phyloP scores from a whole-genome alignment of 2,113 vertebrate species.

The Delphinus delphis region DNA sequence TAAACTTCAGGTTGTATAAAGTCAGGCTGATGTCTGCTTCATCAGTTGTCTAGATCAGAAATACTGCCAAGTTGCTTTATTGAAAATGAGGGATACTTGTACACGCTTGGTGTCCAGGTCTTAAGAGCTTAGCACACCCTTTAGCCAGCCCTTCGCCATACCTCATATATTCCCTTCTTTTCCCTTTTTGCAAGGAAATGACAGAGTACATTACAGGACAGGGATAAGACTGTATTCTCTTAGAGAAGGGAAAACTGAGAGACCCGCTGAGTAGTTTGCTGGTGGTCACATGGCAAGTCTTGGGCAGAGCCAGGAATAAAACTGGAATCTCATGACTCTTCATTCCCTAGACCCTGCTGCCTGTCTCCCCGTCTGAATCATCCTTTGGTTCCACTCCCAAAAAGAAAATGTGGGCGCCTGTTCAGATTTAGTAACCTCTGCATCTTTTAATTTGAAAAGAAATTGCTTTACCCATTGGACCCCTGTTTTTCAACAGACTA shows the following conservation, averaged over 20 bases:
- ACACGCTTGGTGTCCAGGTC: neutral
- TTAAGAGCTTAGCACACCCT: neutral
- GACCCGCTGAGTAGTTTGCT: constrained; percentile 19
- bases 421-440: constrained; percentile 62
- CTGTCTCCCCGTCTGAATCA: constrained; percentile 61
- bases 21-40: neutral
- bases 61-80: neutral
- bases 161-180: neutral
- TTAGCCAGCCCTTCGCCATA: neutral
- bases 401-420: constrained; percentile 57
- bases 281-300: constrained; percentile 56
- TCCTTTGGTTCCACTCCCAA: constrained; percentile 65
- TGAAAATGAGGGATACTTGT: constrained; percentile 22
- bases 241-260: constrained; percentile 12
- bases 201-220: neutral
- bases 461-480: neutral
- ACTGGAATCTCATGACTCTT: constrained; percentile 62
- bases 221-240: neutral
- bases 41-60: neutral
- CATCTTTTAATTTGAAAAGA: constrained; percentile 18
- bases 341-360: constrained; percentile 45
- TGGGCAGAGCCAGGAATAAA: constrained; percentile 67
- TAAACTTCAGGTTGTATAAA: constrained; percentile 23
- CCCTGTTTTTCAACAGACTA: constrained; percentile 15
- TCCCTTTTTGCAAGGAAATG: neutral